phyloP scores from a whole-genome alignment of 2,113 vertebrate genomes.

The Pelvicachromis taeniatus region DNA sequence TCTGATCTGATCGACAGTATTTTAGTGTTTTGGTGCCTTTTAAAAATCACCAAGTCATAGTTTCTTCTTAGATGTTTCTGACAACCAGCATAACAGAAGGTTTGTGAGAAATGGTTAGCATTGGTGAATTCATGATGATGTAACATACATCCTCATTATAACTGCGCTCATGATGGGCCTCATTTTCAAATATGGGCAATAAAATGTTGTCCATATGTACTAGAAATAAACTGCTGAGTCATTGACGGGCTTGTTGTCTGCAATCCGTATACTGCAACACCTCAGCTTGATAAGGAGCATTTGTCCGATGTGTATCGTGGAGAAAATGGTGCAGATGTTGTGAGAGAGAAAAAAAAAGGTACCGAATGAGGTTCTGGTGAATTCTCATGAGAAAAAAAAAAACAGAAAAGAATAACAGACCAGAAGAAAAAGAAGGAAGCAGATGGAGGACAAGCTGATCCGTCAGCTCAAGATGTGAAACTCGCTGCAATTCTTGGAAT shows the following conservation, averaged over 20 bases:
- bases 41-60: background rate
- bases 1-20: background rate
- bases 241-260: background rate
- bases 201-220: background rate
- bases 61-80: background rate
- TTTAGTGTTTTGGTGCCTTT: background rate
- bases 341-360: background rate
- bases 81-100: background rate
- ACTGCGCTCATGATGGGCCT: background rate
- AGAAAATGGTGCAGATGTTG: background rate
- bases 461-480: background rate
- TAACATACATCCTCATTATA: background rate
- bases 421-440: background rate
- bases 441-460: background rate
- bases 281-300: background rate
- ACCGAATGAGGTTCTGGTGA: background rate
- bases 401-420: background rate
- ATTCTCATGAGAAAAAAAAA: background rate
- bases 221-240: background rate
- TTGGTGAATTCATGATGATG: background rate
- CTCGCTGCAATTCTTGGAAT: background rate
- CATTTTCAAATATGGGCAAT: background rate
- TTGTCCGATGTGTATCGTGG: background rate
- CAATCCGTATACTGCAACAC: background rate
- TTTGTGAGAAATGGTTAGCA: background rate